phyloP scores from a whole-genome alignment of 2,888 invertebrate genomes.

The Agrochola lota region DNA sequence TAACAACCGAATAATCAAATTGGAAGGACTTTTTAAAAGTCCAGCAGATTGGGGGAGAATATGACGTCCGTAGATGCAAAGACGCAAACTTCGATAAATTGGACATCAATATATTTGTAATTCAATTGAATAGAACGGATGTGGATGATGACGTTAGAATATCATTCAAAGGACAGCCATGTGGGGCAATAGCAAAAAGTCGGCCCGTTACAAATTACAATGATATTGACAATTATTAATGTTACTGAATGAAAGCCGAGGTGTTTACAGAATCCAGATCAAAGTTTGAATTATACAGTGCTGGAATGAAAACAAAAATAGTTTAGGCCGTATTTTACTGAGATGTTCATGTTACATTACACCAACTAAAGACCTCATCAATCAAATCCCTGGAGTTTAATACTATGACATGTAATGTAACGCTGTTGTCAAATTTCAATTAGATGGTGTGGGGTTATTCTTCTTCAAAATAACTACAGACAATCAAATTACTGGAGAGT shows the following conservation, averaged over 20 bases:
- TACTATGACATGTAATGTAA: not conserved
- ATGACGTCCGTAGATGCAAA: conserved; percentile 48
- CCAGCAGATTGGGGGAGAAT: not conserved
- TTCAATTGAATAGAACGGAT: conserved; percentile 63
- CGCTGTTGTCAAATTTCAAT: not conserved
- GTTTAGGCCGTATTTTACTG: not conserved
- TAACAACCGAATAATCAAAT: conserved; percentile 6
- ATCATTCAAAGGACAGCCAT: conserved; percentile 54
- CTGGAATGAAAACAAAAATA: not conserved
- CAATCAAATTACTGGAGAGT: not conserved
- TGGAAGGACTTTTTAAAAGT: not conserved
- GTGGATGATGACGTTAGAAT: conserved; percentile 59
- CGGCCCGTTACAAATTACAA: conserved; percentile 53
- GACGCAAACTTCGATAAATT: conserved; percentile 47
- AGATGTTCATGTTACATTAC: not conserved
- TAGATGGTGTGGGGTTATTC: not conserved
- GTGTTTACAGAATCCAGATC: conserved; percentile 23
- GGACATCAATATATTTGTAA: conserved; percentile 63
- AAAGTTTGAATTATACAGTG: conserved; percentile 14
- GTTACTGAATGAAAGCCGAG: conserved; percentile 15
- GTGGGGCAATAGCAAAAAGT: conserved; percentile 56
- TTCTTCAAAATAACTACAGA: not conserved
- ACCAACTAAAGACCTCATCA: not conserved
- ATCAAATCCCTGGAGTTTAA: not conserved
- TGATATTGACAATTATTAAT: conserved; percentile 49